Evolutionary conservation across 2,113 vertebrate genomes (phyloP).

Genomic region (Ailurus styani): DNA sequence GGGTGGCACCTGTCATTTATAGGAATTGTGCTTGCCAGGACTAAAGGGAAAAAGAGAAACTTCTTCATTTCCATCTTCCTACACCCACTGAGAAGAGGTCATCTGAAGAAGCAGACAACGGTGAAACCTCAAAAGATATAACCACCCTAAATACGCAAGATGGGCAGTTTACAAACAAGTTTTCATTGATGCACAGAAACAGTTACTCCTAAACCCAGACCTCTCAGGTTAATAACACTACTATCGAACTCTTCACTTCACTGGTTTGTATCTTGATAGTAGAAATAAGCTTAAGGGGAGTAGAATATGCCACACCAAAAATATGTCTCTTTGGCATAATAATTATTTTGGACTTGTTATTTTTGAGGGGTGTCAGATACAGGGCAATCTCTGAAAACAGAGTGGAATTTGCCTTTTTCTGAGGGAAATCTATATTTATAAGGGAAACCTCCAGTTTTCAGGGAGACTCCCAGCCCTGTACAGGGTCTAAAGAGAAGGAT

Average conservation of each 20-base stretch:
- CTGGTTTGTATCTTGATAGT: neutral
- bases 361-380: neutral
- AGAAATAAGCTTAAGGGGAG: neutral
- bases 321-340: neutral
- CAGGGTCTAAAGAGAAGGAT: neutral
- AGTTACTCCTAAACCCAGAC: neutral
- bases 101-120: neutral
- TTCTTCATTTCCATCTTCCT: neutral
- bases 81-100: neutral
- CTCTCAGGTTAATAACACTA: neutral
- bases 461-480: neutral
- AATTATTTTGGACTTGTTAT: neutral
- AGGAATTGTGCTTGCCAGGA: neutral
- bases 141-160: neutral
- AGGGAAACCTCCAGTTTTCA: neutral
- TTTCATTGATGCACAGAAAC: neutral
- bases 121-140: neutral
- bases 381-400: neutral
- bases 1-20: neutral
- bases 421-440: neutral
- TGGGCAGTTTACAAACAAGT: neutral
- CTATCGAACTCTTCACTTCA: neutral
- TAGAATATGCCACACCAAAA: neutral
- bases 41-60: neutral
- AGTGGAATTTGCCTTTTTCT: neutral